Conservation (phyloP, 2,797 vertebrate species). For the Onychomys arenicola region DNA sequence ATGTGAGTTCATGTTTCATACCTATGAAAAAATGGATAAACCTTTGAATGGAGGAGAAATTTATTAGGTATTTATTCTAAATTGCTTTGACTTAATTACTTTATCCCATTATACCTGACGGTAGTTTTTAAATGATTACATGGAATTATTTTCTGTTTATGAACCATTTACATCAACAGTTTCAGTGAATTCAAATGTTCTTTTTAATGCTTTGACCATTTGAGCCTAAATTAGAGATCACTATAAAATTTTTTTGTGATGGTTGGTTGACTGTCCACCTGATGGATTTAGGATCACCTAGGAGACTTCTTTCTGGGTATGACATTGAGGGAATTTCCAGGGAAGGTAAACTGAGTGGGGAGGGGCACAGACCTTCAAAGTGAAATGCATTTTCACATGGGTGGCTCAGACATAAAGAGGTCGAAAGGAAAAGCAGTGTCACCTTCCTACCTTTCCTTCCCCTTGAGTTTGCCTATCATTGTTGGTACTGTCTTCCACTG, state of each 20-base stretch:
- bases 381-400: background rate
- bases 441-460: background rate
- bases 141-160: conserved; percentile 15
- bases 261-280: background rate
- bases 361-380: background rate
- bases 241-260: conserved; percentile 46
- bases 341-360: background rate
- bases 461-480: background rate
- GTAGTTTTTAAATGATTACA: conserved; percentile 29
- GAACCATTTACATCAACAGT: conserved; percentile 21
- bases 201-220: conserved; percentile 15
- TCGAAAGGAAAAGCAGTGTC: background rate
- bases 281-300: background rate
- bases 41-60: background rate
- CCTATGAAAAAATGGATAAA: background rate
- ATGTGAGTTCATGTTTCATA: background rate
- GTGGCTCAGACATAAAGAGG: background rate
- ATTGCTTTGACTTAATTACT: background rate
- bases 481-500: background rate
- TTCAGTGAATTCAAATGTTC: conserved; percentile 31
- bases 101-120: background rate
- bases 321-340: background rate
- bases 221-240: background rate
- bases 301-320: background rate
- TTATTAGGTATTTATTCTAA: background rate